phyloP scores from a whole-genome alignment of 2,797 vertebrate species.

The Coranthus polyacanthus region DNA sequence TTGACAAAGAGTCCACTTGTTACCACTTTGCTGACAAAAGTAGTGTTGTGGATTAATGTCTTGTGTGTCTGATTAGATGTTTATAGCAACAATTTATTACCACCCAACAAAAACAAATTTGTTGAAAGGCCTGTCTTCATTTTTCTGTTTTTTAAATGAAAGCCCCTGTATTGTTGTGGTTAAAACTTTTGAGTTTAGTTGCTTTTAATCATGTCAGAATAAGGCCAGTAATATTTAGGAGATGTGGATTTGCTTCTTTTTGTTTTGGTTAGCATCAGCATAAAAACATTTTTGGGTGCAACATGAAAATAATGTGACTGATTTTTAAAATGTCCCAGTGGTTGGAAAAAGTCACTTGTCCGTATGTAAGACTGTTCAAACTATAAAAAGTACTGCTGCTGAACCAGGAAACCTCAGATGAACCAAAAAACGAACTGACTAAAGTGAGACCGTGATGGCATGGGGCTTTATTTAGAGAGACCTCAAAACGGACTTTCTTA shows the following conservation, averaged over 20 bases:
- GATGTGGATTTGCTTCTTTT: constrained; percentile 11
- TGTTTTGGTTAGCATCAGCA: background rate
- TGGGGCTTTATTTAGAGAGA: constrained; percentile 54
- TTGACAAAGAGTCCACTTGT: constrained; percentile 37
- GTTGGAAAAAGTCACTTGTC: constrained; percentile 7
- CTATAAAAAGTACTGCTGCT: constrained; percentile 40
- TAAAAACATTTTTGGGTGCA: constrained; percentile 15
- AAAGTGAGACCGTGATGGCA: constrained; percentile 58
- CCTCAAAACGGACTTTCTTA: constrained; percentile 55
- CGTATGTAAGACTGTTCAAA: constrained; percentile 1
- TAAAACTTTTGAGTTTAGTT: constrained; percentile 15
- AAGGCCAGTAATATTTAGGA: background rate
- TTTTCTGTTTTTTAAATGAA: background rate
- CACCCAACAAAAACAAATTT: constrained; percentile 1
- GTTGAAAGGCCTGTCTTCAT: constrained; percentile 6
- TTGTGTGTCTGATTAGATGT: constrained; percentile 22
- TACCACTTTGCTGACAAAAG: constrained; percentile 21
- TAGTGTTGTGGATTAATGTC: background rate
- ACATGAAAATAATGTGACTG: constrained; percentile 14
- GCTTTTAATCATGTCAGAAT: background rate
- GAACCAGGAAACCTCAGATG: constrained; percentile 43
- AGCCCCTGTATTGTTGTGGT: background rate
- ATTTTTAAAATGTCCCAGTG: constrained; percentile 21
- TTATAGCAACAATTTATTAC: constrained; percentile 9
- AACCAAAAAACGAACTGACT: constrained; percentile 42